Percentiles rank a stretch among this genome's conserved stretches.
Conservation (phyloP, 1,140 invertebrate species). For the Sipha flava region DNA sequence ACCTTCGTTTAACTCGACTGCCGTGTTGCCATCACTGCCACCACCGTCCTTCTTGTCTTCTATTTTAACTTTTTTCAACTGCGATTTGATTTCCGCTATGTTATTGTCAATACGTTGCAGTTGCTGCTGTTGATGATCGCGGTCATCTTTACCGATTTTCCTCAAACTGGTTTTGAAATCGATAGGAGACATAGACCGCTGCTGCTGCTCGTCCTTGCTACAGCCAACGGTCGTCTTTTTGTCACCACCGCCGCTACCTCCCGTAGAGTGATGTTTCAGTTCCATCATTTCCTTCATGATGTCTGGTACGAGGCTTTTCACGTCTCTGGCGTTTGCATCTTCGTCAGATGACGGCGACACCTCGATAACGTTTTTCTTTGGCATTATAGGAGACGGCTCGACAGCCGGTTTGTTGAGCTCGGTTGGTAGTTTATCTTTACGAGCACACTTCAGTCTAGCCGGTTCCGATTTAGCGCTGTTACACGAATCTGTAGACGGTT, state of each 20-base stretch:
- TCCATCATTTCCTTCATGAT: slow-evolving; percentile 71
- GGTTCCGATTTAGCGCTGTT: slow-evolving; percentile 45
- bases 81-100: slow-evolving; percentile 68
- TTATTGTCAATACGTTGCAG: slow-evolving; percentile 60
- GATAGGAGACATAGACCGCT: slow-evolving; percentile 44
- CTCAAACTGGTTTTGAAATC: slow-evolving; percentile 50
- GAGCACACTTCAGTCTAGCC: neutral
- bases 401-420: neutral
- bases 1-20: slow-evolving; percentile 42
- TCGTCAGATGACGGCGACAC: slow-evolving; percentile 36
- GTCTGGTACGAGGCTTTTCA: slow-evolving; percentile 40
- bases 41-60: slow-evolving; percentile 46
- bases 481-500: slow-evolving; percentile 54
- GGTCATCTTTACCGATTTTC: slow-evolving; percentile 40
- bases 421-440: slow-evolving; percentile 18
- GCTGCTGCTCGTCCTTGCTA: slow-evolving; percentile 49
- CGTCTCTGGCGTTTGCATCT: slow-evolving; percentile 39
- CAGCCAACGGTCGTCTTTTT: slow-evolving; percentile 49
- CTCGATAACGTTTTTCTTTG: neutral
- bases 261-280: slow-evolving; percentile 51
- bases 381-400: slow-evolving; percentile 18
- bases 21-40: slow-evolving; percentile 36
- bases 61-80: slow-evolving; percentile 69
- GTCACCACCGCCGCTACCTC: too few species aligned
- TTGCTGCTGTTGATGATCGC: slow-evolving; percentile 49